A percentile compares a stretch with the other conserved stretches of the same genome.
phyloP scores from a whole-genome alignment of 2,888 invertebrate genomes.

The Melangyna quadrimaculata region DNA sequence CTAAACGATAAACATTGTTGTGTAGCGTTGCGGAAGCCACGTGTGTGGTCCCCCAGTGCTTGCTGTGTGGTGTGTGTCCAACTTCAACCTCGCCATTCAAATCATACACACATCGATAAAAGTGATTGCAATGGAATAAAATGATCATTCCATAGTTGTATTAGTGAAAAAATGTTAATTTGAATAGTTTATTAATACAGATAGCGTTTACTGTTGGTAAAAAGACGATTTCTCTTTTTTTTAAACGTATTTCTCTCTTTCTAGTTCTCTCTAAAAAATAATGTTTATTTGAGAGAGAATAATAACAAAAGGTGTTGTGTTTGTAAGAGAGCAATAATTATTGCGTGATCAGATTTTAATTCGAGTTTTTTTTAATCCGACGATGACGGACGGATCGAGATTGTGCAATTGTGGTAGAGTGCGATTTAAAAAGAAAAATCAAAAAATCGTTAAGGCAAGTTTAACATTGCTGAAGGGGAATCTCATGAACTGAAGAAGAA shows the following conservation, averaged over 20 bases:
- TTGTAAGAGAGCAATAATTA: not conserved
- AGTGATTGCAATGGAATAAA: conserved; percentile 4
- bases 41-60: conserved; percentile 73
- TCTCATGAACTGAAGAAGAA: not conserved
- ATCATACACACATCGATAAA: not conserved
- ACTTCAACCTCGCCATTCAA: conserved; percentile 46
- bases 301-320: not conserved
- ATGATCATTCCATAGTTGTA: not conserved
- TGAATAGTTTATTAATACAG: not conserved
- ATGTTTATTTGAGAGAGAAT: conserved; percentile 62
- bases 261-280: conserved; percentile 1
- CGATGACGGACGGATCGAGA: not conserved
- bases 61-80: conserved; percentile 37
- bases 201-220: conserved; percentile 40
- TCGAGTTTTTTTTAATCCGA: conserved; percentile 1
- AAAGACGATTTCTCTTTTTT: not conserved
- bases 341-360: not conserved
- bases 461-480: not conserved
- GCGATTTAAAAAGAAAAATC: not conserved
- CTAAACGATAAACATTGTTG: conserved; percentile 69
- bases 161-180: conserved; percentile 25
- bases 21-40: conserved; percentile 73
- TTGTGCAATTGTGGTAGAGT: conserved; percentile 35
- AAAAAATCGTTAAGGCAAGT: not conserved
- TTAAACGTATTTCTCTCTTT: not conserved